Conservation (phyloP, 1,140 invertebrate species). For the Aphaenogaster ashmeadi region DNA sequence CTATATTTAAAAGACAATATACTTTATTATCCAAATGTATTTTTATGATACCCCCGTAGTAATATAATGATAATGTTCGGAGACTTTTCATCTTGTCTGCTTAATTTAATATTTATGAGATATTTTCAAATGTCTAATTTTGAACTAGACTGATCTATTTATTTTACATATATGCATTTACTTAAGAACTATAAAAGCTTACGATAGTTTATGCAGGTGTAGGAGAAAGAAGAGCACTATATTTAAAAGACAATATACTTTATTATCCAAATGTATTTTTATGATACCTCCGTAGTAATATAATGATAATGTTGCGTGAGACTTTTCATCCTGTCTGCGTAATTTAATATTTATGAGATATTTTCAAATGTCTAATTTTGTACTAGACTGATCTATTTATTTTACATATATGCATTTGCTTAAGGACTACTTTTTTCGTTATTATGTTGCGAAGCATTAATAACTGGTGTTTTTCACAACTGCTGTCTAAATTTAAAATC, state of each 20-base stretch:
- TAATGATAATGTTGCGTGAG: background rate
- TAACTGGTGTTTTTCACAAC: background rate
- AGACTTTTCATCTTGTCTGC: background rate
- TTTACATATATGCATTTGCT: background rate
- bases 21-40: slow-evolving; percentile 11
- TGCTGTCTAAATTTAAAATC: background rate
- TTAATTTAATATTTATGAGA: background rate
- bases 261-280: slow-evolving; percentile 12
- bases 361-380: background rate
- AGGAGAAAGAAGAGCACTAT: background rate
- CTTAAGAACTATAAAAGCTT: background rate
- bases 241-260: slow-evolving; percentile 8
- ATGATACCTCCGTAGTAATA: no score
- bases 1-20: slow-evolving; percentile 16
- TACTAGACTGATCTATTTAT: background rate
- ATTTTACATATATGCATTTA: background rate
- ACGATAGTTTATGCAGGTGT: slow-evolving; percentile 9
- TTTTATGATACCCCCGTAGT: background rate
- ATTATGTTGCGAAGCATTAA: background rate
- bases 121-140: background rate
- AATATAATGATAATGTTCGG: background rate
- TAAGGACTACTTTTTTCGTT: background rate
- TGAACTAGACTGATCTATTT: background rate
- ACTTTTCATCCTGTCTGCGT: background rate
- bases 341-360: background rate